These are phyloP conservation scores for Radopholus similis DNA, from an alignment of 1,140 invertebrate species.

Conservation along the genomic window DNA sequence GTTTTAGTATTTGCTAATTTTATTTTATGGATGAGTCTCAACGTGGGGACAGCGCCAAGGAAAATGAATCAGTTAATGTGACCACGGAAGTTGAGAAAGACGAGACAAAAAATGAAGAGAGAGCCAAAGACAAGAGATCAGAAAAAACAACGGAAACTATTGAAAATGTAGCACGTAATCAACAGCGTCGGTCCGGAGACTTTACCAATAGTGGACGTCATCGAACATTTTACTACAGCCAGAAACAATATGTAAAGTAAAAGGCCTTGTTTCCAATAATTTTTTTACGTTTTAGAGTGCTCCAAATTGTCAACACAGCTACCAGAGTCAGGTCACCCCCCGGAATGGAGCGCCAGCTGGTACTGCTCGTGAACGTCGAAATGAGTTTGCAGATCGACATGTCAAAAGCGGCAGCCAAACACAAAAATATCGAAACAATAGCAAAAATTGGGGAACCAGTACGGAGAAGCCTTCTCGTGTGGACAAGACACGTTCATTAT, in stretches of 20 bases:
- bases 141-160: too few relatives aligned
- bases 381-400: slow-evolving; percentile 5
- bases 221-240: not conserved
- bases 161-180: too few relatives aligned
- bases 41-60: slow-evolving; percentile 11
- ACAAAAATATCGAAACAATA: not conserved
- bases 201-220: slow-evolving; percentile 6
- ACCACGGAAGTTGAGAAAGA: not conserved
- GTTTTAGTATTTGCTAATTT: too few relatives aligned
- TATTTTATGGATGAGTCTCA: slow-evolving; percentile 11
- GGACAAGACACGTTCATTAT: slow-evolving; percentile 4
- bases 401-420: slow-evolving; percentile 2
- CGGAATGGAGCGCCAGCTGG: not conserved
- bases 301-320: not conserved
- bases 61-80: not conserved
- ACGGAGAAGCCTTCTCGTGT: not conserved
- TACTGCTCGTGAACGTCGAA: not conserved
- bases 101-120: not conserved
- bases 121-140: not conserved
- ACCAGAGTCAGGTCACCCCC: not conserved
- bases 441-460: not conserved
- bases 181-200: not conserved
- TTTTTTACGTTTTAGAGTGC: not conserved
- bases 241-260: slow-evolving; percentile 23
- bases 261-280: not conserved